Base-by-base conservation (phyloP, 1,140 invertebrate genomes). In the Sminthurinus signatus region DNA sequence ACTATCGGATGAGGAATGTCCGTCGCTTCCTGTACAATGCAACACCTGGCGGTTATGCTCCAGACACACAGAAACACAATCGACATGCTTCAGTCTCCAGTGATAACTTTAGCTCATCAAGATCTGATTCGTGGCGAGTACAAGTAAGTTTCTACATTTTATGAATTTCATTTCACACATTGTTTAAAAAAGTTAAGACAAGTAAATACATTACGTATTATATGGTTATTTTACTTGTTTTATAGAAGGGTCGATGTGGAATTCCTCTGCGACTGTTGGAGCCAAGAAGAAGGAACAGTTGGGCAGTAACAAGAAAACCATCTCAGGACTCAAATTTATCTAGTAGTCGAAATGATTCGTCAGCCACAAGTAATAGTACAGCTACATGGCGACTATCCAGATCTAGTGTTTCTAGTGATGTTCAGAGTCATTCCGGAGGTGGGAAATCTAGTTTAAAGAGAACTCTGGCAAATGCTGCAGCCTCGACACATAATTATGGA, bases 281-380 rank as follows among this genome's bases (percentile, higher is more conserved):
- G 71, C 86, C 88, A 71, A 78, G 88, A 27, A 79, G 88, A 59
- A 83, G 88, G 2, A 88, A 89, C 0, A 90, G 89, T 0, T 93
- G 90, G 90, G 78, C 91, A 23, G 87, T 93, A 3, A 89, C 89
- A 0, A 78, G 90, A 21, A 93, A 93, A 77, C 88, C 90, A 0
- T 91, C 88, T 0, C 90, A 93, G 75, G 90, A 93, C 73, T 93
- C 89, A 0, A 93, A 91, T 75, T 75, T 93, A 54, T 91, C 88
- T 12, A 75, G 70, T 42, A 76, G 88, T 1, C 80, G 90, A 15
- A 93, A 93, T 75, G 90, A 94, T 76, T 93, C 89, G 0, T 91
- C 88, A 0, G 88, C 88, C 0, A 89, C 88, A 0, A 91, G 88
- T 0, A 88, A 88, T 17, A 89, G 87, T 70, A 92, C 89, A 3